These are phyloP conservation scores for Morelia viridis DNA, from an alignment of 2,797 vertebrate species.

Conservation along the genomic window DNA sequence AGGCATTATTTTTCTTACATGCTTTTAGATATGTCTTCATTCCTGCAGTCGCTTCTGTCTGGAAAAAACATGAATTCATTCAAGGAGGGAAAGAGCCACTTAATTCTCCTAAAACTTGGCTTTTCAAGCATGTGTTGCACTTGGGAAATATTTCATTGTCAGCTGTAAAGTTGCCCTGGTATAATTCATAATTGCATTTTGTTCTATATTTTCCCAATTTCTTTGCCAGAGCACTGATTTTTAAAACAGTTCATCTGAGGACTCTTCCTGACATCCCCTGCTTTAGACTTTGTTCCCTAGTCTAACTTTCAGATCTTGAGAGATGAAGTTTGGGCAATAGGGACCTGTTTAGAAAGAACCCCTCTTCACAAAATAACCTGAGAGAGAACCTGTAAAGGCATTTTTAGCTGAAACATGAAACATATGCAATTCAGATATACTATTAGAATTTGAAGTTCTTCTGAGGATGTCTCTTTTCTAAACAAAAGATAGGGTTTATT, in stretches of 20 bases:
- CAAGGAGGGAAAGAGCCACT: slow-evolving; percentile 30
- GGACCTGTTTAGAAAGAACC: neutral
- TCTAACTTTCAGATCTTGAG: neutral
- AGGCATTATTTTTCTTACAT: slow-evolving; percentile 49
- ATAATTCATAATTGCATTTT: slow-evolving; percentile 3
- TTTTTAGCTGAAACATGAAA: neutral
- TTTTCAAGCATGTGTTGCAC: slow-evolving; percentile 2
- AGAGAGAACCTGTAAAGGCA: fast-evolving
- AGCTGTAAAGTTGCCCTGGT: slow-evolving; percentile 27
- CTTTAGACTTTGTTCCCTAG: fast-evolving
- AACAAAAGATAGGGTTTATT: neutral
- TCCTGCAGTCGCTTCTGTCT: neutral
- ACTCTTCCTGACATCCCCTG: slow-evolving; percentile 8
- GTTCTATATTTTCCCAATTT: neutral
- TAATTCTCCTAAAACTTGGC: slow-evolving; percentile 35
- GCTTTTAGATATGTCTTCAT: neutral
- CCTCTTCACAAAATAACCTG: neutral
- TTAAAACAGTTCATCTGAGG: neutral
- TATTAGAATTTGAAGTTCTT: neutral
- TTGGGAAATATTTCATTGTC: slow-evolving; percentile 61
- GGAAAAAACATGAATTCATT: neutral
- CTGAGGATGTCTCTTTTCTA: neutral
- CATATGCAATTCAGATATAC: neutral
- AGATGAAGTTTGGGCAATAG: neutral
- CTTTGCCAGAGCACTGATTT: neutral